These are phyloP conservation scores for Callosobruchus maculatus DNA, from an alignment of 2,888 invertebrate species.

Conservation along the genomic window DNA sequence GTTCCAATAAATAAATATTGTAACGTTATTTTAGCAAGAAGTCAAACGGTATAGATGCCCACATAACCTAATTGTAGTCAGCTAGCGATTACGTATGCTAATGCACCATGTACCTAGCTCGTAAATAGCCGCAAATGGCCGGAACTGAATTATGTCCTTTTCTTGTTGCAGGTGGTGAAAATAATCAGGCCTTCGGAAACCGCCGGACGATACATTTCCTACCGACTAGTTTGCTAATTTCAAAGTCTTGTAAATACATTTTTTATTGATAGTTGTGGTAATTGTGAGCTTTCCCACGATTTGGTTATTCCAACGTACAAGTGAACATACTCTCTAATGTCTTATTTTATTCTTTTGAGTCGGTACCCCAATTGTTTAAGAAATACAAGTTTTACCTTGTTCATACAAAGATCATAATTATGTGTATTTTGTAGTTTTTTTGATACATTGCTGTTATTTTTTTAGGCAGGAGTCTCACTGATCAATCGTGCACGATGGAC, in stretches of 20 bases:
- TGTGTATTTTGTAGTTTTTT: too few species aligned
- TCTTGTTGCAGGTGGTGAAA: conserved; percentile 79
- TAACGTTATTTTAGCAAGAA: background rate
- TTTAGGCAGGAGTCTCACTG: too few species aligned
- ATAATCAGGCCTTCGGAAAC: conserved; percentile 98
- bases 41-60: background rate
- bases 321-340: too few species aligned
- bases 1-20: too few species aligned
- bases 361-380: background rate
- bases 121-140: background rate
- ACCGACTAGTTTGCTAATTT: conserved; percentile 79
- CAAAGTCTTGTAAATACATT: background rate
- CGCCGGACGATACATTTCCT: conserved; percentile 97
- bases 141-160: conserved; percentile 8
- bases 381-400: background rate
- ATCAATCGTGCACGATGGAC: too few species aligned
- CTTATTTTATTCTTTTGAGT: too few species aligned
- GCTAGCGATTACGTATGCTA: background rate
- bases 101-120: background rate
- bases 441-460: too few species aligned
- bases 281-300: background rate
- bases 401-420: too few species aligned
- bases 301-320: too few species aligned
- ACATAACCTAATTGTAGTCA: too few species aligned
- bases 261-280: background rate